phyloP scores from a whole-genome alignment of 2,888 invertebrate genomes.

The Dryococelus australis region DNA sequence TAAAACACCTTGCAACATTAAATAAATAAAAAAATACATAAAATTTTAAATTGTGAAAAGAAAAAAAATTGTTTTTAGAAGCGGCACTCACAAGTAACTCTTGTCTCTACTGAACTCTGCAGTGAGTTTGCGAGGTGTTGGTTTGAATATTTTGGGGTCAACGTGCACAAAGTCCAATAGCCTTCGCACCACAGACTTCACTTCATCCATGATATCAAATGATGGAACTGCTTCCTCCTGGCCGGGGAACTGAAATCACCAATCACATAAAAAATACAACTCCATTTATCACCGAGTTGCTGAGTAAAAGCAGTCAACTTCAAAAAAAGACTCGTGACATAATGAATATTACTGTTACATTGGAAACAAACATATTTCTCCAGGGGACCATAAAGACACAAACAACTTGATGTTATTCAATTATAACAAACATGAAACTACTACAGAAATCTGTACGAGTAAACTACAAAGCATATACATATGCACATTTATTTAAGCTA shows the following conservation, averaged over 20 bases:
- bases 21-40: too few species aligned
- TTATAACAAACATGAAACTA: too few species aligned
- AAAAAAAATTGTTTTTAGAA: too few species aligned
- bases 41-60: too few species aligned
- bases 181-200: constrained; percentile 60
- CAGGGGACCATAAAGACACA: too few species aligned
- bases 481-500: too few species aligned
- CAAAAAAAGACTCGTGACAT: background rate
- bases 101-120: constrained; percentile 75
- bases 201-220: constrained; percentile 59
- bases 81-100: constrained; percentile 69
- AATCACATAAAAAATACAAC: constrained; percentile 46
- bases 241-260: constrained; percentile 52
- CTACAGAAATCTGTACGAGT: too few species aligned
- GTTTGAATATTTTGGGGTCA: constrained; percentile 68
- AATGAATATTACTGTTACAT: too few species aligned
- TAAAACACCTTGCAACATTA: too few species aligned
- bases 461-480: too few species aligned
- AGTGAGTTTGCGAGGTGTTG: constrained; percentile 68
- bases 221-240: constrained; percentile 56
- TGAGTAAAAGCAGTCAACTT: background rate
- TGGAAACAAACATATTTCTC: too few species aligned
- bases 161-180: constrained; percentile 62
- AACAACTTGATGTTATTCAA: too few species aligned
- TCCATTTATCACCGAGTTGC: constrained; percentile 29